Evolutionary conservation across 2,797 vertebrate species (phyloP), one percentile per base, ranked within the genome.

Genomic region (Eulemur rubriventer): DNA sequence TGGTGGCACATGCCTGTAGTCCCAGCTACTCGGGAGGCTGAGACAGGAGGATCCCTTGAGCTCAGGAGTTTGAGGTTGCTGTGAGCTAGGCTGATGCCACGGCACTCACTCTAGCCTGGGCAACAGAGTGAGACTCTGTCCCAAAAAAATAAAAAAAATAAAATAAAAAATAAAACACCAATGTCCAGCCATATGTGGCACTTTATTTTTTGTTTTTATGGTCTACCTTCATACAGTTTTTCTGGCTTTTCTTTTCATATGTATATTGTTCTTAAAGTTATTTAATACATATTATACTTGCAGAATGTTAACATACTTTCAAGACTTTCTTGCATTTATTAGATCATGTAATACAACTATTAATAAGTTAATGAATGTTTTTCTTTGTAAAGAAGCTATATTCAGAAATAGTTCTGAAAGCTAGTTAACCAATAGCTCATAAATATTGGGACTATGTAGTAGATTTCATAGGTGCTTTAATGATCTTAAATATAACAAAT

Each of bases 391-490:
- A 57, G 38, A 96, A 80, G 26, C 22, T 89, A 22, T 87, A 69
- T 92, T 97, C 38, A 79, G 55, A 87, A 95, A 61, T 59, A 90
- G 63, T 95, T 96, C 30, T 75, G 76, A 96, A 94, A 75, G 30
- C 35, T 75, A 10, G 8, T 73, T 92, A 79, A 84, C 50, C n/a
- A 82, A 0, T 90, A 65, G 24, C 57, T 93, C 48, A 46, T 89
- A 96, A 93, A 43, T 80, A 72, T 43, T 92, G 24, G 43, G 24
- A 35, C 52, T 69, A 61, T 73, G 0, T 94, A 61, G 17, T 83
- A 67, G 43, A 83, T 89, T 81, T 96, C 26, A 73, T 86, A 4
- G 43, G 10, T 94, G 28, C 30, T 95, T 79, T 55, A 78, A 41
- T 94, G 14, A 3, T 61, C 24, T 87, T 95, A 84, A 88, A 8